Percentiles rank a stretch among this genome's conserved stretches.
These are phyloP conservation scores for Pseudonaja textilis DNA, from an alignment of 2,113 vertebrate genomes.

Conservation along the genomic window DNA sequence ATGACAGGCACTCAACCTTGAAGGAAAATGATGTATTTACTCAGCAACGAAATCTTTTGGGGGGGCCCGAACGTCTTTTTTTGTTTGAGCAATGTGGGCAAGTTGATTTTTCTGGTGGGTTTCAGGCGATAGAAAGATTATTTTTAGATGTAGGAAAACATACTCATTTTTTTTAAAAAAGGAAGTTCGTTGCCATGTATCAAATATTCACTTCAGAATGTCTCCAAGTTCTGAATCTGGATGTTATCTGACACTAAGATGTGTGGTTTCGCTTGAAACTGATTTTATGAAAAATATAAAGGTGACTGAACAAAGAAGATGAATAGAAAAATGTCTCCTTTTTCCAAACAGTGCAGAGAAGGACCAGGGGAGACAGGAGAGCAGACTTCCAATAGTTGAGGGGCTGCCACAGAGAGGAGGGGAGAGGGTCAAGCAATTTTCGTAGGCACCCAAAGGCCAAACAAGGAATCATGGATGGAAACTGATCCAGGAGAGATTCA, in stretches of 20 bases:
- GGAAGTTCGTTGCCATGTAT: background rate
- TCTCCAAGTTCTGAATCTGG: background rate
- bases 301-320: too few species aligned
- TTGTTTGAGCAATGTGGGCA: background rate
- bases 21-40: background rate
- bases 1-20: constrained; percentile 51
- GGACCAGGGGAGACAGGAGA: too few species aligned
- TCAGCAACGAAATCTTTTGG: constrained; percentile 6
- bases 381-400: too few species aligned
- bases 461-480: too few species aligned
- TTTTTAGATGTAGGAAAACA: background rate
- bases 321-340: too few species aligned
- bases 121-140: background rate
- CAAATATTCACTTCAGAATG: background rate
- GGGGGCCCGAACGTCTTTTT: background rate
- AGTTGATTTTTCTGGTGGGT: background rate
- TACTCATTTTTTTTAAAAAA: background rate
- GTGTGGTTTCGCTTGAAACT: background rate
- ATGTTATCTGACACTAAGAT: background rate
- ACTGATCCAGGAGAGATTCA: too few species aligned
- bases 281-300: background rate
- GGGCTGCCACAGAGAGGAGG: too few species aligned
- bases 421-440: too few species aligned
- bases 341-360: too few species aligned
- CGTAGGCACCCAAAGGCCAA: too few species aligned